These are phyloP conservation scores for Sylvia borin DNA, from an alignment of 2,797 vertebrate genomes.

Conservation along the genomic window DNA sequence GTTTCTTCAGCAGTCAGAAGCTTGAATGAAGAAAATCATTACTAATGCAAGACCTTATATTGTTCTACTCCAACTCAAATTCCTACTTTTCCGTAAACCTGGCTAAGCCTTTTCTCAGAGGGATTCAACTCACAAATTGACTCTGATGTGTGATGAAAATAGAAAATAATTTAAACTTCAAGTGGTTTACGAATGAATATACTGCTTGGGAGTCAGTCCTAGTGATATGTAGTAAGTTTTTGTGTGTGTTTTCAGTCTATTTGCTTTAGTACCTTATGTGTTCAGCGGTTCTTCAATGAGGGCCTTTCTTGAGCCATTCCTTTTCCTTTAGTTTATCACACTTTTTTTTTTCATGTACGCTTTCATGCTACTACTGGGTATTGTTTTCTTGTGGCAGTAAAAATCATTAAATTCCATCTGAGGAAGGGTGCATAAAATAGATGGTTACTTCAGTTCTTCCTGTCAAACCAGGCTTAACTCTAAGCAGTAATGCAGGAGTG, in stretches of 20 bases:
- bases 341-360: background rate
- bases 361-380: conserved; percentile 5
- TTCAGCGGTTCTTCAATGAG: conserved; percentile 1
- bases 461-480: conserved; percentile 39
- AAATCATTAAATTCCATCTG: conserved; percentile 15
- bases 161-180: conserved; percentile 18
- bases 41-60: background rate
- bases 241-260: background rate
- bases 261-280: background rate
- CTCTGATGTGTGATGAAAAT: background rate
- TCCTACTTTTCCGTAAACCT: background rate
- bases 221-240: background rate
- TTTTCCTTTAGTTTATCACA: conserved; percentile 24
- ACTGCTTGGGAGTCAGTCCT: background rate
- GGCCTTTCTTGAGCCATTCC: conserved; percentile 41
- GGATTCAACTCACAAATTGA: background rate
- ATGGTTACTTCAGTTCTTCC: conserved; percentile 34
- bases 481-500: conserved; percentile 71
- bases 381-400: conserved; percentile 37
- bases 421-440: conserved; percentile 1
- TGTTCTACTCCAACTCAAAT: background rate
- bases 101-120: conserved; percentile 1
- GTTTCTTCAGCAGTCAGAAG: conserved; percentile 6
- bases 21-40: conserved; percentile 17
- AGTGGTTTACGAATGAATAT: background rate